Evolutionary conservation across 2,888 invertebrate species (phyloP).

Genomic region (Diabrotica balteata): DNA sequence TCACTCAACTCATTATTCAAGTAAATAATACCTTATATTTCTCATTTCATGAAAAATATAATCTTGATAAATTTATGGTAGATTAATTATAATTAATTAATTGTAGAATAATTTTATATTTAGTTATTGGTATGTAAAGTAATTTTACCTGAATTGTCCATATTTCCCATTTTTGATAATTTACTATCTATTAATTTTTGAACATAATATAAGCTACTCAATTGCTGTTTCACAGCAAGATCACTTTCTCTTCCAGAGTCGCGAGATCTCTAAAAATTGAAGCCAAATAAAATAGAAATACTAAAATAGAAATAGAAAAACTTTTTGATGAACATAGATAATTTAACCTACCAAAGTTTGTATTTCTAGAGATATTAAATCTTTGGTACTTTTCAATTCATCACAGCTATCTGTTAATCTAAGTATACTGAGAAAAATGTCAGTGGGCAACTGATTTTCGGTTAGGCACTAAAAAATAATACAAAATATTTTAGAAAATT

Average conservation of each 20-base stretch:
- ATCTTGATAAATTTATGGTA: no score
- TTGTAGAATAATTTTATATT: no score
- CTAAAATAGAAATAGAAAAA: conserved; percentile 7
- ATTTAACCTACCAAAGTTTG: conserved; percentile 68
- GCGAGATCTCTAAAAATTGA: conserved; percentile 69
- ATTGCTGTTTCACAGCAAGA: conserved; percentile 80
- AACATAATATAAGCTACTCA: conserved; percentile 84
- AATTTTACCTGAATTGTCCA: conserved; percentile 41
- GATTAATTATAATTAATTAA: no score
- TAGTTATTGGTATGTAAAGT: background rate
- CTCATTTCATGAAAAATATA: no score
- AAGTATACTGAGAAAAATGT: conserved; percentile 84
- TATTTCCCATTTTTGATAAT: conserved; percentile 56
- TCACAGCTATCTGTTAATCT: conserved; percentile 80
- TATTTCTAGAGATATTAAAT: conserved; percentile 82
- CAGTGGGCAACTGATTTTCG: conserved; percentile 77
- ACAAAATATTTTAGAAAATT: no score
- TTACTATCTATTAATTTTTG: conserved; percentile 74
- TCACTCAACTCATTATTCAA: no score
- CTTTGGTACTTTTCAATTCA: conserved; percentile 82
- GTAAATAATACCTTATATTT: no score
- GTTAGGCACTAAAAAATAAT: conserved; percentile 73
- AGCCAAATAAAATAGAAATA: conserved; percentile 12
- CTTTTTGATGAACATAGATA: background rate
- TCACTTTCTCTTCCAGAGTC: conserved; percentile 89